These are phyloP conservation scores for Drosophila nigromelanica DNA, from an alignment of 1,140 invertebrate genomes.

Conservation along the genomic window DNA sequence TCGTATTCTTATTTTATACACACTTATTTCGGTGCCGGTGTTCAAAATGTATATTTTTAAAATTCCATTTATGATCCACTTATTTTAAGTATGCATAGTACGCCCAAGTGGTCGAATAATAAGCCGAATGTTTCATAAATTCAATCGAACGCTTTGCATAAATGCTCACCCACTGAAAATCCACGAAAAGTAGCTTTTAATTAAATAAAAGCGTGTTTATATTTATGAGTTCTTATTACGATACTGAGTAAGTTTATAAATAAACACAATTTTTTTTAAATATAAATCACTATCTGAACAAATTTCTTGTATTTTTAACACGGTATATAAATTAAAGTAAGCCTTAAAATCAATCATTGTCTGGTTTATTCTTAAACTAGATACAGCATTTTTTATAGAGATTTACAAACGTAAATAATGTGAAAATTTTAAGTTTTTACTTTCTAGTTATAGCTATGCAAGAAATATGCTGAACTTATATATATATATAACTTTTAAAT, in stretches of 20 bases:
- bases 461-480: too few relatives aligned
- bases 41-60: slow-evolving; percentile 29
- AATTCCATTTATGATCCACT: slow-evolving; percentile 44
- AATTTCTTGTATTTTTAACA: neutral
- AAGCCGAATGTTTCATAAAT: slow-evolving; percentile 5
- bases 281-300: neutral
- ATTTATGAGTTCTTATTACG: slow-evolving; percentile 81
- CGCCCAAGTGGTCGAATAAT: slow-evolving; percentile 43
- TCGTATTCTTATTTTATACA: slow-evolving; percentile 7
- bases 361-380: too few relatives aligned
- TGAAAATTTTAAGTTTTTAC: too few relatives aligned
- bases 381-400: too few relatives aligned
- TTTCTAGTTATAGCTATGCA: too few relatives aligned
- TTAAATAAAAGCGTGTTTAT: slow-evolving; percentile 38
- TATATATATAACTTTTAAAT: too few relatives aligned
- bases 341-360: too few relatives aligned
- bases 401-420: too few relatives aligned
- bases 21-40: slow-evolving; percentile 18
- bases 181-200: slow-evolving; percentile 12
- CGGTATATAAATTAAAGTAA: too few relatives aligned
- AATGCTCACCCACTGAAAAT: slow-evolving; percentile 28
- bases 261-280: slow-evolving; percentile 21
- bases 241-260: slow-evolving; percentile 74
- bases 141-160: slow-evolving; percentile 41
- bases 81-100: slow-evolving; percentile 36